Evolutionary conservation across 2,797 vertebrate species (phyloP).

Genomic region (Champsocephalus gunnari): DNA sequence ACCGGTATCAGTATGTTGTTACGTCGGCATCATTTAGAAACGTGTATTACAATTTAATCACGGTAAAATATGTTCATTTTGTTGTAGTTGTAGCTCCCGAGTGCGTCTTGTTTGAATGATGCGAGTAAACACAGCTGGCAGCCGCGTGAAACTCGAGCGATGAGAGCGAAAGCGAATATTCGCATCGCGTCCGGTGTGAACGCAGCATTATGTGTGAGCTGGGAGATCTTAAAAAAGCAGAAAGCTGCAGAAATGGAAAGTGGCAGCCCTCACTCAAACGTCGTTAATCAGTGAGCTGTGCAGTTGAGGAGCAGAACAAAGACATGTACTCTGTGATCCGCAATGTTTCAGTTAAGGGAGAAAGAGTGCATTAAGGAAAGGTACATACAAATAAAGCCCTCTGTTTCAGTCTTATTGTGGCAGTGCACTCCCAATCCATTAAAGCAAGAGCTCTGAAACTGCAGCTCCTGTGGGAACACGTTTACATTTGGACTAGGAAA

Average conservation of each 20-base stretch:
- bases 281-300: not conserved
- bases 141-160: no score
- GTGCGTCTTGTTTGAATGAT: no score
- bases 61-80: no score
- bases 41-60: no score
- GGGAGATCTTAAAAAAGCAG: not conserved
- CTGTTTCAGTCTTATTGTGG: not conserved
- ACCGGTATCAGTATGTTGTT: no score
- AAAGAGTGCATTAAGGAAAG: not conserved
- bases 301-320: not conserved
- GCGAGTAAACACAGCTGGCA: no score
- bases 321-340: not conserved
- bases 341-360: not conserved
- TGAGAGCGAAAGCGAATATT: no score
- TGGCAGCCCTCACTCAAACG: not conserved
- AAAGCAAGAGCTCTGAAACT: not conserved
- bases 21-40: no score
- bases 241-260: constrained; percentile 3
- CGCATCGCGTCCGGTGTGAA: no score
- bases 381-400: not conserved
- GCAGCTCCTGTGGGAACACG: no score
- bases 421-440: not conserved
- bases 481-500: not conserved
- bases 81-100: no score
- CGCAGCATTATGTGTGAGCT: no score